Base-by-base conservation (phyloP, 2,113 vertebrate genomes). In the Indicator maculatus region DNA sequence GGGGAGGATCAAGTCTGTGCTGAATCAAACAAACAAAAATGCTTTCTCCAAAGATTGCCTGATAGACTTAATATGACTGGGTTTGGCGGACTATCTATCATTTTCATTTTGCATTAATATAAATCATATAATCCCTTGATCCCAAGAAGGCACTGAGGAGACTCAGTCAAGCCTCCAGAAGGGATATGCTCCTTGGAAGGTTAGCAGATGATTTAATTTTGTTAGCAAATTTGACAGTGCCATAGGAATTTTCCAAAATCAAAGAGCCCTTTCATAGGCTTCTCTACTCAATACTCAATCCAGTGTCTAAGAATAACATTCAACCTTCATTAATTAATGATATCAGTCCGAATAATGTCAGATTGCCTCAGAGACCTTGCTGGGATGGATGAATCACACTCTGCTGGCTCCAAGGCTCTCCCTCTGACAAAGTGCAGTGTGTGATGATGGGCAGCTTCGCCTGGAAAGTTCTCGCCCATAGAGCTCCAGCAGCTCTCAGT, bases 311-410 rank as follows among this genome's bases (percentile, higher is more conserved):
- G 93, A 96, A 96, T 94, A 96, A 96, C 94, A 93, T 93, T 58
- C 92, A 93, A 63, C 86, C 91, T 81, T 94, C 92, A 90, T 95
- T 96, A 96, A 95, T 96, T 96, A 96, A 96, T 96, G 92, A 89
- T 96, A 96, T 96, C 96, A 96, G 95, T 31, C 90, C 55, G 18
- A 96, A 96, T 96, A 86, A 96, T 93, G 95, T 96, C 95, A 92
- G 67, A 93, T 89, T 96, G 96, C 96, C 94, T 96, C 96, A 95
- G 81, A 96, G 89, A 91, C 70, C 50, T 89, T 72, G 83, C 90
- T 0, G 94, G 90, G 89, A 79, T 69, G 77, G 83, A 96, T 96
- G 96, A 96, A 92, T 96, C 96, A 96, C 93, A 74, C 70, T 24
- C 50, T 20, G 90, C 81, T 0, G 9, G 70, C 90, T 96, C 95